Evolutionary conservation across 2,888 invertebrate species (phyloP), one percentile per base, ranked within the genome.

Genomic region (Portevinia maculata): DNA sequence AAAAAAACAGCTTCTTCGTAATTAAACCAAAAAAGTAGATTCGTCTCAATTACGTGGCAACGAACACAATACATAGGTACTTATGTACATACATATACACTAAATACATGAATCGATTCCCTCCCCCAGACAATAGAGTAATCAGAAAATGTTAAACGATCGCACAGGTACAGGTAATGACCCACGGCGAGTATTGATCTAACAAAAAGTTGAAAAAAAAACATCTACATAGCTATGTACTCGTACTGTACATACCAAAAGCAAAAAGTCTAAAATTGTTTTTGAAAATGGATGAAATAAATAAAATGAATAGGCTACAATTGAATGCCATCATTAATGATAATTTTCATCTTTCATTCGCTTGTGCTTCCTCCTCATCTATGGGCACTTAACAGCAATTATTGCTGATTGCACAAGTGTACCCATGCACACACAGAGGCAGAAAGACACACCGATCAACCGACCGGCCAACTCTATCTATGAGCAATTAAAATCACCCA

Each of bases 401-500:
- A 75, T 57, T 34, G 48, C 21, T 65, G 48, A 65, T 74, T 74
- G 74, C 74, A 74, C 57, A 74, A 65, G 74, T 65, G 44, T 48
- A 19, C 24, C 46, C 48, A 41, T 52, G 13, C 19, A 39, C 21
- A 30, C 1, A 2, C 37, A 30, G 0, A 19, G 3, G 24, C 30
- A 19, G 4, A 19, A 8, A 46, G 2, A 52, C 9, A 52, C 9
- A 17, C 48, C 9, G 41, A 44, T 13, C 8, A 15, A 6, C 44
- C 13, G n/a, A 28, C 48, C n/a, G 15, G 6, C 28, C 24, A 24
- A 55, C 34, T 44, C 69, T 17, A 70, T 62, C 24, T 50, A 39
- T 46, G 48, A 73, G 60, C 60, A 75, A 75, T 75, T 70, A 64
- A 79, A 79, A 81, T 44, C 64, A 70, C 69, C 69, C 69, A 62